These are phyloP conservation scores for Cancer borealis DNA, from an alignment of 2,888 invertebrate species.

Conservation along the genomic window DNA sequence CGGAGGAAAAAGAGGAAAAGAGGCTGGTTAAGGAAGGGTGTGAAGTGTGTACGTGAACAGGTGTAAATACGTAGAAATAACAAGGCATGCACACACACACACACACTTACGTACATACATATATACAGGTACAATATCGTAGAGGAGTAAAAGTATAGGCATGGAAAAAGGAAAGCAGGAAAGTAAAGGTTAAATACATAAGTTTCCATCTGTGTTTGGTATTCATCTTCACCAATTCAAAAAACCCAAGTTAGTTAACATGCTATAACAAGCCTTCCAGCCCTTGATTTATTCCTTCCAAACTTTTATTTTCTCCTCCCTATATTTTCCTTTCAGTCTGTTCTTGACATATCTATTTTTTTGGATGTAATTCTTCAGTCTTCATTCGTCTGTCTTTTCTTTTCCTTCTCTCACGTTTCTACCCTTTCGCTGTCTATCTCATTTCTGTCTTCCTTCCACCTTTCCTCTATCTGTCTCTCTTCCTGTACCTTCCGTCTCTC, in stretches of 20 bases:
- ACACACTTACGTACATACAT: neutral
- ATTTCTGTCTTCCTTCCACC: neutral
- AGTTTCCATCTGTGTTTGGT: neutral
- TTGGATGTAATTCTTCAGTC: neutral
- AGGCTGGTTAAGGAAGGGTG: neutral
- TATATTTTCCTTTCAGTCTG: neutral
- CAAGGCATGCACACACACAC: neutral
- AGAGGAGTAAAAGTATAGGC: neutral
- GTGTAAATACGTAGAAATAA: constrained; percentile 5
- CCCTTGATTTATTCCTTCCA: neutral
- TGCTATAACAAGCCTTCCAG: neutral
- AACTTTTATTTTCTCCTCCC: neutral
- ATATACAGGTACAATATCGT: neutral
- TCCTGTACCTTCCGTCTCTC: neutral
- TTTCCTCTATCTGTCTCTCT: neutral
- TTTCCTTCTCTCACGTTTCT: neutral
- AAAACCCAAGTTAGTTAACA: neutral
- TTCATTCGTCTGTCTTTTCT: neutral
- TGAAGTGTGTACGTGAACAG: neutral
- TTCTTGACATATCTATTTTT: neutral
- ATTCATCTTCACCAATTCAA: neutral
- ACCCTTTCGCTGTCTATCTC: neutral
- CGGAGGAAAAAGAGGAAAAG: constrained; percentile 33
- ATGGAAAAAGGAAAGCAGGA: neutral
- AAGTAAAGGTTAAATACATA: neutral